These are phyloP conservation scores for Melieria omissa DNA, from an alignment of 2,888 invertebrate genomes.

Conservation along the genomic window DNA sequence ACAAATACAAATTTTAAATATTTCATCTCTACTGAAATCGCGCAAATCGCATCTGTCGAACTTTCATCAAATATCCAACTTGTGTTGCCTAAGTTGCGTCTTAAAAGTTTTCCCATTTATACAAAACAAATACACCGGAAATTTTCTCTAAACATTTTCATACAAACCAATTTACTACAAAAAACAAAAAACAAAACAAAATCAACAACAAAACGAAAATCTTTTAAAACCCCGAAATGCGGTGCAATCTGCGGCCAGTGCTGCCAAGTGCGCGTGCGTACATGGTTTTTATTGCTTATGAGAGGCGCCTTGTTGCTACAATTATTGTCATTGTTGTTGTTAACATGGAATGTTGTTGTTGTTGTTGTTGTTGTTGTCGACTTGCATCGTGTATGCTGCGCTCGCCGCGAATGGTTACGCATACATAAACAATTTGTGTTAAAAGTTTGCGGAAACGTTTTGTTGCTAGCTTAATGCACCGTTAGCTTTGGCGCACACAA, in stretches of 20 bases:
- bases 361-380: not conserved
- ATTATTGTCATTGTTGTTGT: not conserved
- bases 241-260: not conserved
- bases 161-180: no score
- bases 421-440: constrained; percentile 34
- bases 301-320: not conserved
- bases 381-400: not conserved
- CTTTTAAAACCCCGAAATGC: not conserved
- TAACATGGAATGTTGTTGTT: not conserved
- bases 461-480: constrained; percentile 29
- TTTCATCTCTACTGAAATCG: no score
- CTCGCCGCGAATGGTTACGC: not conserved
- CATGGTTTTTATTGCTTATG: not conserved
- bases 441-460: constrained; percentile 29
- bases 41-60: no score
- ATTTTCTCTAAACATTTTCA: no score
- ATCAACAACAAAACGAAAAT: not conserved
- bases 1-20: no score
- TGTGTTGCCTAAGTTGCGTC: no score
- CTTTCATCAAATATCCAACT: no score
- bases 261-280: not conserved
- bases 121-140: no score
- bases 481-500: not conserved
- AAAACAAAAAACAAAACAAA: no score
- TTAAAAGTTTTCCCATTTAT: no score